A percentile compares a stretch with the other conserved stretches of the same genome.
Evolutionary conservation across 2,797 vertebrate species (phyloP).

Genomic region (Spinus olivaceus): DNA sequence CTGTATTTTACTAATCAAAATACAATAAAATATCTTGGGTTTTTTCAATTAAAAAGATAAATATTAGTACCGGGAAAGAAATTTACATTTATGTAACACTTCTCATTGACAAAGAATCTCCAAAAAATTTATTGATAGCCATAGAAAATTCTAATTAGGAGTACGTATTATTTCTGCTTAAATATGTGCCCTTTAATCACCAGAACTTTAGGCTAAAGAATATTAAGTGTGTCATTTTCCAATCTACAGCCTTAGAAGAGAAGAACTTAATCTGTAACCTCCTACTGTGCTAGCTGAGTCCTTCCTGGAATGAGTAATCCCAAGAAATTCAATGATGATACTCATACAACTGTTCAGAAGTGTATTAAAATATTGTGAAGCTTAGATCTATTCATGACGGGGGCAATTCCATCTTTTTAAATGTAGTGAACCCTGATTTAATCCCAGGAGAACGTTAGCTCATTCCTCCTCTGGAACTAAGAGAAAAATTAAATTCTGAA

Average conservation of each 20-base stretch:
- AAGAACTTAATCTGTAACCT: conserved; percentile 18
- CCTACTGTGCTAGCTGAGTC: not conserved
- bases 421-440: not conserved
- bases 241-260: conserved; percentile 40
- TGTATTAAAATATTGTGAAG: not conserved
- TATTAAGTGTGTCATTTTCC: conserved; percentile 50
- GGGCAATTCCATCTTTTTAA: not conserved
- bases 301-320: not conserved
- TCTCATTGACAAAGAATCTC: conserved; percentile 45
- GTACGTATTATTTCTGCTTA: conserved; percentile 67
- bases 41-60: conserved; percentile 22
- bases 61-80: conserved; percentile 42
- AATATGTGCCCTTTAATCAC: conserved; percentile 60
- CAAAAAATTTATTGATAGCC: conserved; percentile 57
- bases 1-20: conserved; percentile 49
- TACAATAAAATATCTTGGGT: conserved; percentile 9
- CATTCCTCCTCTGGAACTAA: not conserved
- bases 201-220: conserved; percentile 58
- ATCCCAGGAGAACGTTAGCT: not conserved
- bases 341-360: not conserved
- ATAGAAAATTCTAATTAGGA: conserved; percentile 69
- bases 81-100: conserved; percentile 66
- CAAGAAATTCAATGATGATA: not conserved
- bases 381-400: not conserved
- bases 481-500: not conserved